phyloP scores from a whole-genome alignment of 2,113 vertebrate species.

The Poecilia latipinna region DNA sequence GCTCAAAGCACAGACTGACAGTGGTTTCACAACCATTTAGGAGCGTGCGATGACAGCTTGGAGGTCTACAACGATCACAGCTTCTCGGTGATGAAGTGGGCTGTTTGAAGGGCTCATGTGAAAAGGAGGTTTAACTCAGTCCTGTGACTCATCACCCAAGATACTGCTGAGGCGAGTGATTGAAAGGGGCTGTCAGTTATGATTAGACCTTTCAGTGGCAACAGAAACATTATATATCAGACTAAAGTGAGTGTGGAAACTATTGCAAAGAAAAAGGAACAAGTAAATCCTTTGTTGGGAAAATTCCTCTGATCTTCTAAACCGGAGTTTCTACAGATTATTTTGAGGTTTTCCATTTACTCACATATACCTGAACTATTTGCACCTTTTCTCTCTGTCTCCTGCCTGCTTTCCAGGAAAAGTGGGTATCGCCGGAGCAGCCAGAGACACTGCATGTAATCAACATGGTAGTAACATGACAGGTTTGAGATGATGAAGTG shows the following conservation, averaged over 20 bases:
- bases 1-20: conserved; percentile 27
- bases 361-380: not conserved
- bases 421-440: not conserved
- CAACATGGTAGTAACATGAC: not conserved
- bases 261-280: not conserved
- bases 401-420: not conserved
- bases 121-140: conserved; percentile 51
- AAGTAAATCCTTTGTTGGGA: conserved; percentile 20
- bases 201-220: conserved; percentile 55
- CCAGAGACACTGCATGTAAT: not conserved
- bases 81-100: conserved; percentile 57
- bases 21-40: conserved; percentile 45
- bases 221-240: not conserved
- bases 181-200: conserved; percentile 52
- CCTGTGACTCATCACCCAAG: conserved; percentile 34
- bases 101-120: conserved; percentile 32
- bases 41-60: conserved; percentile 55
- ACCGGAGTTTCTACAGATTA: not conserved
- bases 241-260: not conserved
- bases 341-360: not conserved
- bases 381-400: not conserved
- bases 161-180: conserved; percentile 49
- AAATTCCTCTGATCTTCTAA: not conserved
- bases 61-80: conserved; percentile 39
- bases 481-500: not conserved